phyloP scores from a whole-genome alignment of 1,140 invertebrate genomes.

The Leptonema lineaticorne region DNA sequence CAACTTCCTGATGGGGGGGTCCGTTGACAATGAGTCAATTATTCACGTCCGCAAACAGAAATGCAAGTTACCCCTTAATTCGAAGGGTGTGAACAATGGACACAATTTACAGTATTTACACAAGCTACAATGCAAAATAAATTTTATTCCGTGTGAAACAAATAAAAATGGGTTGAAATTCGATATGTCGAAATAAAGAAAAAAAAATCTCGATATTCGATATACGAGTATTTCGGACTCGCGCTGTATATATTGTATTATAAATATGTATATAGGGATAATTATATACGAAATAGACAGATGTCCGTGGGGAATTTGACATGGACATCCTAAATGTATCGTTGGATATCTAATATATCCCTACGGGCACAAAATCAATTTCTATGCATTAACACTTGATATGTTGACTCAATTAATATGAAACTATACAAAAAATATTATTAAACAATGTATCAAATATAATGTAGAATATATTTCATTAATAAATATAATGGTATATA shows the following conservation, averaged over 20 bases:
- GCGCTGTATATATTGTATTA: not conserved
- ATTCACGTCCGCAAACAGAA: too few species aligned
- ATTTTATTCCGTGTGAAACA: not conserved
- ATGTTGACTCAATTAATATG: not conserved
- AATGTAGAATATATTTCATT: too few species aligned
- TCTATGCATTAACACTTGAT: not conserved
- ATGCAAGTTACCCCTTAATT: too few species aligned
- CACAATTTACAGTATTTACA: too few species aligned
- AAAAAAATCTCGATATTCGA: too few species aligned
- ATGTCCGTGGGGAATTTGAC: slow-evolving; percentile 2
- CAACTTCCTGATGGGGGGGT: too few species aligned
- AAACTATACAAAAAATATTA: too few species aligned
- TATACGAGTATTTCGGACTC: too few species aligned
- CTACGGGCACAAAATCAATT: slow-evolving; percentile 2
- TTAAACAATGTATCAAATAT: not conserved
- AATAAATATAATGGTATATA: too few species aligned
- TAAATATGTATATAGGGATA: too few species aligned
- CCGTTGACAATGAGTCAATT: too few species aligned
- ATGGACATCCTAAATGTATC: slow-evolving; percentile 4
- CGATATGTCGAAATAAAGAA: not conserved
- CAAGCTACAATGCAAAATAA: not conserved
- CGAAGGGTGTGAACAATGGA: too few species aligned
- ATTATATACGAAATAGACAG: not conserved
- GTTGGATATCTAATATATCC: not conserved
- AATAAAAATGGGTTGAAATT: not conserved